Evolutionary conservation across 2,888 invertebrate species (phyloP).

Genomic region (Thereva unica): DNA sequence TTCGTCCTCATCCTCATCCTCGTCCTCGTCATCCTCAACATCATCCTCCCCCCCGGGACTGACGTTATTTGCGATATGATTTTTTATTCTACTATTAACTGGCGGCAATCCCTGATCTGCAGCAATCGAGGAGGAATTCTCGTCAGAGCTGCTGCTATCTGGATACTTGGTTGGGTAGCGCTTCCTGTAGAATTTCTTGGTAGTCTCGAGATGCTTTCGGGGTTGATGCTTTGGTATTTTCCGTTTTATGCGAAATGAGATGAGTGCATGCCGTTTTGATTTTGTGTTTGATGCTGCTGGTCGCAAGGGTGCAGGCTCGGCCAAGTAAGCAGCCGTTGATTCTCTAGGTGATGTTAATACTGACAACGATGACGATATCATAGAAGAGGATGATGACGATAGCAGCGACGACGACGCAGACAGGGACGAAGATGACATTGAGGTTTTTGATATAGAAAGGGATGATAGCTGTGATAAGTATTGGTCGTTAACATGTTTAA

Average conservation of each 20-base stretch:
- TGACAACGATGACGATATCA: slow-evolving; percentile 26
- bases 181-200: slow-evolving; percentile 27
- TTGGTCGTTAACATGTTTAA: slow-evolving; percentile 32
- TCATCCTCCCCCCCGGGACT: slow-evolving; percentile 39
- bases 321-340: slow-evolving; percentile 5
- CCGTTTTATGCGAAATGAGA: slow-evolving; percentile 36
- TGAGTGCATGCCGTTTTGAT: slow-evolving; percentile 38
- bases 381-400: slow-evolving; percentile 20
- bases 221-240: slow-evolving; percentile 38
- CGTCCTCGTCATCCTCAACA: slow-evolving; percentile 35
- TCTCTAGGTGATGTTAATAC: background rate
- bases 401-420: slow-evolving; percentile 1
- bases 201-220: slow-evolving; percentile 19
- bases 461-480: slow-evolving; percentile 32
- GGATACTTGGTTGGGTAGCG: slow-evolving; percentile 17
- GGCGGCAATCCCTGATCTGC: slow-evolving; percentile 34
- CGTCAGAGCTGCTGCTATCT: background rate
- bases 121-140: slow-evolving; percentile 16
- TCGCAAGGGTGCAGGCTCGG: slow-evolving; percentile 18
- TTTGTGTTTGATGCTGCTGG: slow-evolving; percentile 34
- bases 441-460: slow-evolving; percentile 14
- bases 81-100: slow-evolving; percentile 3
- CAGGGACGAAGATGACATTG: slow-evolving; percentile 26
- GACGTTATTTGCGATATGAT: slow-evolving; percentile 16
- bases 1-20: slow-evolving; percentile 19